A percentile compares a stretch with the other conserved stretches of the same genome.
Evolutionary conservation across 2,113 vertebrate species (phyloP).

Genomic region (Lonchura striata): DNA sequence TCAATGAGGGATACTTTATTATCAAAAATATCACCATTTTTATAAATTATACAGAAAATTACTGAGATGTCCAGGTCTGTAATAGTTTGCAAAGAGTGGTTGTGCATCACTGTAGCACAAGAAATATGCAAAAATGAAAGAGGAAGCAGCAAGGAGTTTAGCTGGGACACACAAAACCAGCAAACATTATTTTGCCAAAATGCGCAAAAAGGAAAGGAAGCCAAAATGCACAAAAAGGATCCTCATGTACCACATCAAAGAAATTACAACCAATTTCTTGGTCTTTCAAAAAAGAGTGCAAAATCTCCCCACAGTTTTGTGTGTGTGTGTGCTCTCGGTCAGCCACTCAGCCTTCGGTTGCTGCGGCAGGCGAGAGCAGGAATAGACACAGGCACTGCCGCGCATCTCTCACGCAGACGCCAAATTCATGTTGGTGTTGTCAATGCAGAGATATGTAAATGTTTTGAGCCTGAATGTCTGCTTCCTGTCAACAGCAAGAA

Average conservation of each 20-base stretch:
- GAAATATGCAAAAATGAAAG: neutral
- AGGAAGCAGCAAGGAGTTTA: neutral
- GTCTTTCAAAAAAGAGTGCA: neutral
- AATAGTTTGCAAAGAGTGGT: neutral
- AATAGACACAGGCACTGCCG: neutral
- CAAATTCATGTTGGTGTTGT: conserved; percentile 15
- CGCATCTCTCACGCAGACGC: neutral
- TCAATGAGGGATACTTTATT: neutral
- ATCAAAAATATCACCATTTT: neutral
- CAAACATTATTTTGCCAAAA: neutral
- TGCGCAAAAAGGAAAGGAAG: neutral
- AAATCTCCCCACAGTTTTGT: neutral
- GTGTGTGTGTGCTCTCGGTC: neutral
- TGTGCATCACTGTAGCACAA: neutral
- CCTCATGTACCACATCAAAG: neutral
- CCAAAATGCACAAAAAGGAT: neutral
- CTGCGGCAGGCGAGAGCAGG: neutral
- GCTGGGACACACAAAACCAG: neutral
- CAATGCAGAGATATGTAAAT: conserved; percentile 14
- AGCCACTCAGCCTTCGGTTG: rapidly evolving
- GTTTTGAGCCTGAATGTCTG: conserved; percentile 45
- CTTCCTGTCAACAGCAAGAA: conserved; percentile 48
- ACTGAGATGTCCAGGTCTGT: neutral
- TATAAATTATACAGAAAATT: neutral
- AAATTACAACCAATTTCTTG: neutral